Base-by-base conservation (phyloP, 2,797 vertebrate genomes). In the Sebastes iracundus region DNA sequence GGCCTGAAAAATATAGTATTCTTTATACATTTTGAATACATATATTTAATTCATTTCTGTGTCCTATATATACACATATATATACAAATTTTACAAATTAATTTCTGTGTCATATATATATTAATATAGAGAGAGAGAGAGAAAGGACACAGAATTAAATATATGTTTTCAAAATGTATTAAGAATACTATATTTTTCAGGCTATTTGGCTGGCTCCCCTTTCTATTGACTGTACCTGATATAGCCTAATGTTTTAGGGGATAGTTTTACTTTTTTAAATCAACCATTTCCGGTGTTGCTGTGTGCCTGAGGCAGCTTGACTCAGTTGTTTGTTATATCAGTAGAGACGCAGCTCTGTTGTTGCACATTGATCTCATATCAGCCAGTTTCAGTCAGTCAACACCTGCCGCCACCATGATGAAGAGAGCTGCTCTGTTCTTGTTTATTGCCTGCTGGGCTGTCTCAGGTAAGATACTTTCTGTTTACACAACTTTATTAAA, bases 391-490 rank as follows among this genome's bases (percentile, higher is more conserved):
- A 5, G 38, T 22, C 11, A 8, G 33, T 13, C n/a, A 6, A 4
- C 13, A 72, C 12, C 27, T 61, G 74, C 65, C 66, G 74, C 62
- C 82, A 87, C 12, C 78, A 93, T 91, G 92, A 88, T 94, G 93
- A 88, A 83, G 76, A 80, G 7, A 1, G 23, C 27, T 13, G 25
- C 38, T 25, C 22, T 79, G 9, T 12, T 92, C n/a, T 2, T 84
- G 7, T 35, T 83, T 5, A 2, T 86, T 0, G 68, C 46, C 68
- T 80, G 86, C 73, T 86, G 77, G 14, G 77, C 79, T 27, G 32
- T 88, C 20, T 71, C 88, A 81, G 94, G 94, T 95, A 84, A 83
- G 80, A 61, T 28, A 4, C 18, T 60, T 59, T n/a, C 2, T 22
- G 3, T 22, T 7, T 12, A 2, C 3, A 38, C 10, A 0, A 60